Base-by-base conservation (phyloP, 2,888 invertebrate genomes). In the Selenia dentaria region DNA sequence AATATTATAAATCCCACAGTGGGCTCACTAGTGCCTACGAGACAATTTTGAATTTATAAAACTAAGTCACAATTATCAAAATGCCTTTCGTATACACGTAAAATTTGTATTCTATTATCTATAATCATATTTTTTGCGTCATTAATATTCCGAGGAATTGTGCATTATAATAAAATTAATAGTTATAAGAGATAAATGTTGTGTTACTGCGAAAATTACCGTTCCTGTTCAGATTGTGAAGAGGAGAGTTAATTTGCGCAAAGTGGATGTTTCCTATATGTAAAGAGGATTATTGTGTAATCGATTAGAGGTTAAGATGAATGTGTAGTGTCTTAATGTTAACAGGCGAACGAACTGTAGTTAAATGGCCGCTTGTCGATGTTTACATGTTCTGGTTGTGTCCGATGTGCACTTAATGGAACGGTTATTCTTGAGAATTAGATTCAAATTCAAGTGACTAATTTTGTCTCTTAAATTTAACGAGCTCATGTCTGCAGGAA, bases 251-350 rank as follows among this genome's bases (percentile, higher is more conserved):
- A 46, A 51, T 41, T 54, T 60, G 64, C 61, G 52, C 67, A 52
- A 47, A 39, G 49, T 75, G 46, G 62, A 72, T 74, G 70, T 77
- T 64, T 55, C 57, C 57, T 32, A 34, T 56, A 51, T 42, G 32
- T 36, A 59, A 38, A 34, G 20, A 29, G n/a, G 26, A 44, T 22
- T 22, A 22, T 22, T 49, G 41, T 57, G 54, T 72, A 67, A 65
- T 59, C 63, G 47, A 54, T 44, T 72, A 67, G 60, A 38, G 54
- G 37, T 59, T 69, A 71, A 69, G 65, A 58, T 73, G 58, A 64
- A 67, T 73, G 64, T 79, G 78, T 70, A 75, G 76, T 74, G 76
- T 77, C 67, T 76, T 70, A 67, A 66, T 67, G 60, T 61, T 61
- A 59, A 64, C 71, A 64, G 76, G 68, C n/a, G 18, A n/a, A 29